These are phyloP conservation scores for Cassiopea xamachana DNA, from an alignment of 30 jellyfish, hydroid and myxozoan genomes.

Conservation along the genomic window DNA sequence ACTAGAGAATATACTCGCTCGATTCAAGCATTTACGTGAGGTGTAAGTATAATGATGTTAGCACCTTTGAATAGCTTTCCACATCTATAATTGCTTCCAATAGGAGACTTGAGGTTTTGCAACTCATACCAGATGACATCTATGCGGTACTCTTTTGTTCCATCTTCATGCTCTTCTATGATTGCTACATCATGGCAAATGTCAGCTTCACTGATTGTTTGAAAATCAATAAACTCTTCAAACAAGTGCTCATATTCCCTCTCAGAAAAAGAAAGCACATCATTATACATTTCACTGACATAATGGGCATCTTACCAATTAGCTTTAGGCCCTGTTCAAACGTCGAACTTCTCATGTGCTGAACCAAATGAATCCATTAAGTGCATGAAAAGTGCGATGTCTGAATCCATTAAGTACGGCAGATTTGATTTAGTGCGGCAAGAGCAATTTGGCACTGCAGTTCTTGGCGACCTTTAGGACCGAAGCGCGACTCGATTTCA, in stretches of 20 bases:
- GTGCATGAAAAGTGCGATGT: too few species aligned
- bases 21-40: conserved; percentile 50
- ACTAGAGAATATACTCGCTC: conserved; percentile 49
- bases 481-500: too few species aligned
- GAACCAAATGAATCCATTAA: too few species aligned
- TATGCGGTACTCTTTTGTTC: not conserved
- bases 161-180: conserved; percentile 3
- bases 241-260: not conserved
- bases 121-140: conserved; percentile 8
- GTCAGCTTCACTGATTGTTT: not conserved
- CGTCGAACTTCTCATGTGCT: too few species aligned
- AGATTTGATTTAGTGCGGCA: too few species aligned
- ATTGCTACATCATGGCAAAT: not conserved
- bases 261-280: not conserved
- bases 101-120: conserved; percentile 2
- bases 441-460: too few species aligned
- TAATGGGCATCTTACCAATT: conserved; percentile 4
- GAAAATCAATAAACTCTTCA: not conserved
- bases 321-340: too few species aligned
- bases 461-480: too few species aligned
- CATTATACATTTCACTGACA: not conserved
- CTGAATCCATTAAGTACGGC: too few species aligned
- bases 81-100: conserved; percentile 26
- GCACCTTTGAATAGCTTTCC: conserved; percentile 38
- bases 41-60: conserved; percentile 24